Conservation (phyloP, 2,797 vertebrate species). For the Ambastaia sidthimunki region DNA sequence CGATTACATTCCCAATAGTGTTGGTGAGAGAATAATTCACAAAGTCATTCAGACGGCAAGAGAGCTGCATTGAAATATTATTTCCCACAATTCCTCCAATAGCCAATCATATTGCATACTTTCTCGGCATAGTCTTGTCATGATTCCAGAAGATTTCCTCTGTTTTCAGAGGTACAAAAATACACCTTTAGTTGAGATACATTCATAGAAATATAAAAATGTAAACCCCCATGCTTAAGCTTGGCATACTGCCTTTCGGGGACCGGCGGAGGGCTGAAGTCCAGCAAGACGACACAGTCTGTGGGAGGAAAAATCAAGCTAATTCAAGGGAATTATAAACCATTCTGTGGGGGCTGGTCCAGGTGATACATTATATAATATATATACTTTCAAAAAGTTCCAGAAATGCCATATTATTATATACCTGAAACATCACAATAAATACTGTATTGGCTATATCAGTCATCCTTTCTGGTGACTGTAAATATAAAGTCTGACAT, state of each 20-base stretch:
- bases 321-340: slow-evolving; percentile 10
- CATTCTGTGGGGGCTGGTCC: not conserved
- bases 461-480: slow-evolving; percentile 12
- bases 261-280: slow-evolving; percentile 59
- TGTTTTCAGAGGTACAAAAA: slow-evolving; percentile 76
- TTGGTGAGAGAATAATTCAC: slow-evolving; percentile 59
- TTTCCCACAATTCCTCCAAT: slow-evolving; percentile 36
- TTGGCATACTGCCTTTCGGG: slow-evolving; percentile 69
- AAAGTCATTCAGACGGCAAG: slow-evolving; percentile 61
- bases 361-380: not conserved
- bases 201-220: slow-evolving; percentile 81
- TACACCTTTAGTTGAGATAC: slow-evolving; percentile 76
- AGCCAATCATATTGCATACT: not conserved
- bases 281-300: slow-evolving; percentile 16
- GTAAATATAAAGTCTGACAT: slow-evolving; percentile 35
- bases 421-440: slow-evolving; percentile 35
- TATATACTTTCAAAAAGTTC: slow-evolving; percentile 23
- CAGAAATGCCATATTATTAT: slow-evolving; percentile 30
- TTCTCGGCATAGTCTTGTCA: slow-evolving; percentile 19
- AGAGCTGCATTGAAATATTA: slow-evolving; percentile 58
- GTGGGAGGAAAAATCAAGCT: slow-evolving; percentile 15
- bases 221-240: slow-evolving; percentile 57
- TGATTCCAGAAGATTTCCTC: slow-evolving; percentile 46
- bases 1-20: slow-evolving; percentile 72
- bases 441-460: slow-evolving; percentile 29